These are phyloP conservation scores for Cheirogaleus major DNA, from an alignment of 2,797 vertebrate species.

Conservation along the genomic window DNA sequence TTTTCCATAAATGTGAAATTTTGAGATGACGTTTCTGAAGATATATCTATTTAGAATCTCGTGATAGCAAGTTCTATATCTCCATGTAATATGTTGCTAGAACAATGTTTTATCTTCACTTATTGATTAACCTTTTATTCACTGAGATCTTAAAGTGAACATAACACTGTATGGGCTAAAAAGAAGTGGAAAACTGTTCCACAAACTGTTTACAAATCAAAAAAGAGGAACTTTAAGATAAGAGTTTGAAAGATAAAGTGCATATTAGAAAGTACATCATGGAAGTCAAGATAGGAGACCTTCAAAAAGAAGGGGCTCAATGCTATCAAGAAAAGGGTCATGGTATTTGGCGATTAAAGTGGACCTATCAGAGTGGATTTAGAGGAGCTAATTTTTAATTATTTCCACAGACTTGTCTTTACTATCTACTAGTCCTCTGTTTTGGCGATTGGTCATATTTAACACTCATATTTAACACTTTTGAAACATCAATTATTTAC, in stretches of 20 bases:
- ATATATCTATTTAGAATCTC: conserved; percentile 15
- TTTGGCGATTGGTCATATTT: background rate
- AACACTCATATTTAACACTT: background rate
- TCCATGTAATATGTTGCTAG: background rate
- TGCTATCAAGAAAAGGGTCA: background rate
- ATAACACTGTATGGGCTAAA: background rate
- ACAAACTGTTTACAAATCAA: background rate
- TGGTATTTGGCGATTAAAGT: background rate
- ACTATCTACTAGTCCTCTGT: background rate
- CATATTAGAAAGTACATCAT: background rate
- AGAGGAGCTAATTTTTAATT: background rate
- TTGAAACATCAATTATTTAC: background rate
- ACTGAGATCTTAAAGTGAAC: background rate
- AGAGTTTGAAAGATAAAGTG: conserved; percentile 21
- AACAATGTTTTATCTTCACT: background rate
- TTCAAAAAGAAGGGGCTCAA: background rate
- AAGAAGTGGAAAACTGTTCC: background rate
- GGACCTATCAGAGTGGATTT: background rate
- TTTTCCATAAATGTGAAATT: conserved; percentile 49
- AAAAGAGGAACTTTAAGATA: background rate
- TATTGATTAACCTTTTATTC: conserved; percentile 34
- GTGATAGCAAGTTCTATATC: background rate
- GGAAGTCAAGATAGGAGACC: background rate
- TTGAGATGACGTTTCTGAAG: conserved; percentile 36
- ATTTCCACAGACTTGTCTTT: conserved; percentile 4